Base-by-base conservation (phyloP, 2,888 invertebrate genomes). In the Gymnosoma rotundatum region DNA sequence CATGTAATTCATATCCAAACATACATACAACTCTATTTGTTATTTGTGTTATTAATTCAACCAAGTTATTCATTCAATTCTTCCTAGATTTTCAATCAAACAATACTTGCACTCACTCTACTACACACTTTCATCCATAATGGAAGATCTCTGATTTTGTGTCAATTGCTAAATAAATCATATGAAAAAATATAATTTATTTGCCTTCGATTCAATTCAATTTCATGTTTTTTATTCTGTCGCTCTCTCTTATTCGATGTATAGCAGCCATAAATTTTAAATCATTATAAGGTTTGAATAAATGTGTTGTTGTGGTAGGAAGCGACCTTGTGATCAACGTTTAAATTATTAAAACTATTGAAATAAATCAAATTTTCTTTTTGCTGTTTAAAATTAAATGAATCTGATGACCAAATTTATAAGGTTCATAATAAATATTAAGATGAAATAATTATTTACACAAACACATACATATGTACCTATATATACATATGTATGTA, bases 111-210 rank as follows among this genome's bases (percentile, higher is more conserved):
- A 32, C 8, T 7, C 32, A 32, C 8, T 7, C 42, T 14, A 25
- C 42, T 14, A 58, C 21, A 18, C 7, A 61, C 36, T 61, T 66
- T 60, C 36, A 79, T 6, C 58, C 48, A 14, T 32, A 69, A 42
- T 20, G 14, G 38, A n/a, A 66, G 38, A 63, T 67, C 67, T 67
- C 18, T 61, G 61, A 69, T 63, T 56, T 74, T 75, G 16, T 69
- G 63, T 80, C 80, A 74, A 25, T 69, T 74, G 38, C 18, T 69
- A 38, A 74, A 80, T 74, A 80, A 80, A 80, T 69, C 74, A 74
- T 50, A 61, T 61, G 25, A 16, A 69, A 60, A 54, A 79, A 78
- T 70, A 52, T 52, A 72, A 56, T 80, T 63, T 56, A 56, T 69
- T 25, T 69, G 48, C 38, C 56, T 72, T 72, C 32, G 45, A 67